A percentile compares a stretch with the other conserved stretches of the same genome.
Conservation (phyloP, 2,888 invertebrate genomes). For the Diabrotica balteata region DNA sequence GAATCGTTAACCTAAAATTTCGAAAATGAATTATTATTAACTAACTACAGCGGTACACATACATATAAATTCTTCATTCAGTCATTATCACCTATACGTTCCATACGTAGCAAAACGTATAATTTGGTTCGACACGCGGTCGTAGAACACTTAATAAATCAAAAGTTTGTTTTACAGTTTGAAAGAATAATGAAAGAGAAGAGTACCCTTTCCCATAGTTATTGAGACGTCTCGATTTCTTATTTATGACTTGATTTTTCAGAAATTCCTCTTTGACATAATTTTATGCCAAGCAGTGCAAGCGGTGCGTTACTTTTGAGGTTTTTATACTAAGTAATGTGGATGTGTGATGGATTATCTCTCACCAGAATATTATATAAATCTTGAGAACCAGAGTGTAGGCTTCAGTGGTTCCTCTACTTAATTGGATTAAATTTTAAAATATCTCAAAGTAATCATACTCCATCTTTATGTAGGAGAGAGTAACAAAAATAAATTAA, state of each 20-base stretch:
- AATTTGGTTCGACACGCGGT: conserved; percentile 35
- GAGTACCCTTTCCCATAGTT: conserved; percentile 22
- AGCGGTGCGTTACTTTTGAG: no score
- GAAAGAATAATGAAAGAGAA: conserved; percentile 32
- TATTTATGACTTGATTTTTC: conserved; percentile 19
- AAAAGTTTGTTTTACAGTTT: conserved; percentile 29
- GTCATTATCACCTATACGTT: conserved; percentile 36
- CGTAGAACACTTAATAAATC: conserved; percentile 34
- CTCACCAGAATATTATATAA: no score
- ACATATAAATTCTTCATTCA: conserved; percentile 35
- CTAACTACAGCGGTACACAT: conserved; percentile 14
- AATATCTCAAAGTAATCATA: no score
- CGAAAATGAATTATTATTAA: conserved; percentile 27
- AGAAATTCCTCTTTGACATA: conserved; percentile 2
- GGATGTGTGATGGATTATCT: no score
- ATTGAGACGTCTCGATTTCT: conserved; percentile 32
- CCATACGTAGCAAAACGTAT: conserved; percentile 31
- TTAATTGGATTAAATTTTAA: no score
- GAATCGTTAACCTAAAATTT: conserved; percentile 32
- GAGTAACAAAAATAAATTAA: no score
- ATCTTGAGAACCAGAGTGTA: no score
- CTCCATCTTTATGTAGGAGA: no score
- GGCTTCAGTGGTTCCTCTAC: no score
- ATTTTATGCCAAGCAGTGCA: not conserved
- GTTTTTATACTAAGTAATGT: no score